Percentiles rank a stretch among this genome's conserved stretches.
These are phyloP conservation scores for Bubo scandiacus DNA, from an alignment of 2,113 vertebrate species.

Conservation along the genomic window DNA sequence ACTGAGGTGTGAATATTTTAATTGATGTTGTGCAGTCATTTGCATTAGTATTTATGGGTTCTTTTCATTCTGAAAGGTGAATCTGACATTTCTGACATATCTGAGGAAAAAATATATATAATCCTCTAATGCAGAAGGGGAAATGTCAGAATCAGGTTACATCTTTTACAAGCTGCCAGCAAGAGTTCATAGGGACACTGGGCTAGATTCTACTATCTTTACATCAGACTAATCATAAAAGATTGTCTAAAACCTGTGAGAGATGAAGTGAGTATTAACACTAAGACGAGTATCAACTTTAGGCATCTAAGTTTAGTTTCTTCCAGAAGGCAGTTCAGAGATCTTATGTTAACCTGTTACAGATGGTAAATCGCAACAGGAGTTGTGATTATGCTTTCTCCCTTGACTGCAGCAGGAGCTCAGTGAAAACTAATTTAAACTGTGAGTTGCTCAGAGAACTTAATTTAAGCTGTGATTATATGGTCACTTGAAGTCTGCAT, in stretches of 20 bases:
- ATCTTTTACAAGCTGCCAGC: not conserved
- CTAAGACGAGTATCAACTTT: not conserved
- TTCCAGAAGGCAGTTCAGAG: not conserved
- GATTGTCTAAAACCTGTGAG: not conserved
- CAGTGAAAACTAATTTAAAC: not conserved
- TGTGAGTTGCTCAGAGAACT: no score
- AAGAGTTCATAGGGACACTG: not conserved
- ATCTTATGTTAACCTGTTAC: not conserved
- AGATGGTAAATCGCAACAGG: not conserved
- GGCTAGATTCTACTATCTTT: not conserved
- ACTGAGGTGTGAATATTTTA: not conserved
- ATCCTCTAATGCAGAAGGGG: not conserved
- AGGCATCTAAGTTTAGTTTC: not conserved
- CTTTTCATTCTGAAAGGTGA: not conserved
- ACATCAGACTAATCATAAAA: not conserved
- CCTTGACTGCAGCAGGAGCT: not conserved
- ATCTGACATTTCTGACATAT: not conserved
- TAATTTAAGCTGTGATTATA: not conserved
- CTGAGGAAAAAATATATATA: not conserved
- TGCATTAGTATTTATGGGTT: not conserved
- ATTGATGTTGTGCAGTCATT: not conserved
- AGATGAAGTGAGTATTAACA: not conserved
- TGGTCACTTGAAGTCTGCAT: not conserved
- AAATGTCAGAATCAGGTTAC: not conserved
- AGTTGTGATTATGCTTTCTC: fast-evolving